Evolutionary conservation across 2,888 invertebrate species (phyloP), one percentile per base, ranked within the genome.

Genomic region (Sarcophaga rosellei): DNA sequence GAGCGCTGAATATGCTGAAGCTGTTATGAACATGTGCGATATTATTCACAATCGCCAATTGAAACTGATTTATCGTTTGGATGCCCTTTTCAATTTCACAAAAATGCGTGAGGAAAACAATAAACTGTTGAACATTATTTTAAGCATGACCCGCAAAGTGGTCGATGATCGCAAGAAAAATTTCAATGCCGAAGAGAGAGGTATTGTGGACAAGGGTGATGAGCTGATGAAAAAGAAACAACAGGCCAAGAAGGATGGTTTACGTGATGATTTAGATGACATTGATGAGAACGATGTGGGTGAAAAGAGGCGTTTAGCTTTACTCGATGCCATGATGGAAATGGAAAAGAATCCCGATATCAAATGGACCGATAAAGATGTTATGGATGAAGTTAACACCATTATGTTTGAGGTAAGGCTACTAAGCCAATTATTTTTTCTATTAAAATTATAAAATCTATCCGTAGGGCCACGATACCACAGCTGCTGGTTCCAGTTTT

Each of bases 261-360:
- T 96, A 35, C 95, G 96, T 87, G 97, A 97, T 90, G 97, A 97
- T 93, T 94, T 97, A 88, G 97, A 97, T 90, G 96, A 95, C 76
- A 96, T 96, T 87, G 97, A 97, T 90, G 97, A 97, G 91, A 96
- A 96, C 89, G 96, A 97, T 92, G 94, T 97, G 73, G 97, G 95
- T 94, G 90, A 86, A 70, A 97, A 97, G 94, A 96, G 96, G 91
- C 95, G 97, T 69, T 94, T 97, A 88, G 97, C 98, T 0, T 97
- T 98, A 94, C 94, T 98, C 87, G 98, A 99, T 93, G 94, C 98
- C 81, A 95, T 98, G 94, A 95, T 98, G 66, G 97, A 97, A 93
- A 96, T 97, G 81, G 96, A 97, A 76, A 96, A 97, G 91, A 96
- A 96, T 89, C 96, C 96, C 15, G 95, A 95, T 66, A 89, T 92